Percentiles rank a stretch among this genome's conserved stretches.
Evolutionary conservation across 2,113 vertebrate species (phyloP).

Genomic region (Phainopepla nitens): DNA sequence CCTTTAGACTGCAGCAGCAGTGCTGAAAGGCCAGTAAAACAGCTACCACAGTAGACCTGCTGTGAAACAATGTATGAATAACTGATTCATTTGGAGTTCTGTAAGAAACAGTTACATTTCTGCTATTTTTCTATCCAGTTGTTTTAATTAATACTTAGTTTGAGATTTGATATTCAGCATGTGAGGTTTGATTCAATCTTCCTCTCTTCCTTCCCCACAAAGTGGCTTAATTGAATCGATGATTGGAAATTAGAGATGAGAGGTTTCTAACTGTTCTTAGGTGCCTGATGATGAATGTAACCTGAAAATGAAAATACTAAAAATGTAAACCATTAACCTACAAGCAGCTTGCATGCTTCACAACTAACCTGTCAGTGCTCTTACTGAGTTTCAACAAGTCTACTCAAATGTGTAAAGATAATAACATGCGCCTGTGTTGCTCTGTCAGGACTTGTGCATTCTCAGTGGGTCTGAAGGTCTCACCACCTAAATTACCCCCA

Average conservation of each 20-base stretch:
- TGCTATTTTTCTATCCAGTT: not conserved
- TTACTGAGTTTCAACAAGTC: not conserved
- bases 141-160: not conserved
- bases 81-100: not conserved
- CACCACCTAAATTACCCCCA: not conserved
- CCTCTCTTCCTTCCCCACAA: not conserved
- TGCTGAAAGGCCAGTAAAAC: not conserved
- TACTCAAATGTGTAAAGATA: not conserved
- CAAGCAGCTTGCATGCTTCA: not conserved
- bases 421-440: not conserved
- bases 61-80: not conserved
- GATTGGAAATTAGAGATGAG: not conserved
- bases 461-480: not conserved
- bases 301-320: slow-evolving; percentile 11
- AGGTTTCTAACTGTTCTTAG: not conserved
- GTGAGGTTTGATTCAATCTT: slow-evolving; percentile 7
- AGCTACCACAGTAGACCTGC: not conserved
- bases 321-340: not conserved
- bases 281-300: not conserved
- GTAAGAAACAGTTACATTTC: not conserved
- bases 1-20: not conserved
- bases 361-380: not conserved
- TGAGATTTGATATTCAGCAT: not conserved
- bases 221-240: not conserved
- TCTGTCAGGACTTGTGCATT: not conserved